These are phyloP conservation scores for Zoanthus solanderi DNA, from an alignment of 92 coral and sea anemone species.

Conservation along the genomic window DNA sequence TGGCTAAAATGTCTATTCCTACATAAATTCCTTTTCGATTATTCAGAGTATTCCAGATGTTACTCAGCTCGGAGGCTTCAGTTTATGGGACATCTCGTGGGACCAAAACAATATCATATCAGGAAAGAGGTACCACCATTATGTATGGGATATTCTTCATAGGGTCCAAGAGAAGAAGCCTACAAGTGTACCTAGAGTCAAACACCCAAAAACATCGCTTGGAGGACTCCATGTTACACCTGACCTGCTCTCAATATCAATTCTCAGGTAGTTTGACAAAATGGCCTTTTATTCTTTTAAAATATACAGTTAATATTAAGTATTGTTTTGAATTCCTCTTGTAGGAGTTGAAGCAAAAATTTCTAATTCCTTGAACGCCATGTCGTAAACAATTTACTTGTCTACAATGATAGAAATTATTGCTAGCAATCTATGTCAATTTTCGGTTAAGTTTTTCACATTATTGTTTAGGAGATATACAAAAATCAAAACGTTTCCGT, in stretches of 20 bases:
- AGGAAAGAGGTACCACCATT: constrained; percentile 32
- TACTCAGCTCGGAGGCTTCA: constrained; percentile 35
- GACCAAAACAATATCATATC: constrained; percentile 39
- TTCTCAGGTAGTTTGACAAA: constrained; percentile 6
- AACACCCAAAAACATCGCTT: neutral
- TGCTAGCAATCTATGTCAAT: no score
- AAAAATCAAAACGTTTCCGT: no score
- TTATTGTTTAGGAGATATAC: no score
- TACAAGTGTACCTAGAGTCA: constrained; percentile 16
- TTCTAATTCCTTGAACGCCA: no score
- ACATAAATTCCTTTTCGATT: neutral
- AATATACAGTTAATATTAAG: no score
- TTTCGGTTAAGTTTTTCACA: no score
- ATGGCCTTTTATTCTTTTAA: neutral
- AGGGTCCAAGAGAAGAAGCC: constrained; percentile 34
- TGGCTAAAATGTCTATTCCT: neutral
- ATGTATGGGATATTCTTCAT: constrained; percentile 42
- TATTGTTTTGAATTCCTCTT: no score
- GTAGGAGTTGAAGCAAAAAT: no score
- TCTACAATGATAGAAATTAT: no score
- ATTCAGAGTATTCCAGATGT: constrained; percentile 39
- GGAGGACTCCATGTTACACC: neutral
- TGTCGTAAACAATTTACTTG: no score
- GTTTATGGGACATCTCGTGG: constrained; percentile 48
- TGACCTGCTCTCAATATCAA: neutral